Evolutionary conservation across 2,888 invertebrate species (phyloP).

Genomic region (Laothoe populi): DNA sequence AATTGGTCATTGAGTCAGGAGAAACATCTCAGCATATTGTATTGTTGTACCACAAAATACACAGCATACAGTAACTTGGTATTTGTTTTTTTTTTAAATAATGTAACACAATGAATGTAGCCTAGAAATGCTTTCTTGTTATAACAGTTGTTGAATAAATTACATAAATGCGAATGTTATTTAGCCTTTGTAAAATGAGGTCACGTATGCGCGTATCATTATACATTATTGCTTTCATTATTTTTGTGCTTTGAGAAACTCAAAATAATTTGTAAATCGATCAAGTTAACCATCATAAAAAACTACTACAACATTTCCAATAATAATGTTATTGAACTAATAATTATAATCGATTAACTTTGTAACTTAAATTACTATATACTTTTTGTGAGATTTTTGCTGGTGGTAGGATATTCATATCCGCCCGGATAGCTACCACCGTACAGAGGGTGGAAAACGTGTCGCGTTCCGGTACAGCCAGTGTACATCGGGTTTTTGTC

Average conservation of each 20-base stretch:
- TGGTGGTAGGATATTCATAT: too few species aligned
- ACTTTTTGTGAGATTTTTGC: too few species aligned
- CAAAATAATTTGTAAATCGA: conserved; percentile 27
- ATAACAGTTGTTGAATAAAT: conserved; percentile 21
- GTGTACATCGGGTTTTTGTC: too few species aligned
- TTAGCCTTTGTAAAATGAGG: conserved; percentile 58
- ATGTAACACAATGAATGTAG: conserved; percentile 14
- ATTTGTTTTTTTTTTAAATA: too few species aligned
- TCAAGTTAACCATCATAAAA: conserved; percentile 14
- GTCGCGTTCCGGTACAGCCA: too few species aligned
- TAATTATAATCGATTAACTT: not conserved
- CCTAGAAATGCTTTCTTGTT: not conserved
- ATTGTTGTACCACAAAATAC: too few species aligned
- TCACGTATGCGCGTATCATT: conserved; percentile 57
- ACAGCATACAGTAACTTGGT: too few species aligned
- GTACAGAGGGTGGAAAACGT: too few species aligned
- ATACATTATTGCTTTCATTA: conserved; percentile 58
- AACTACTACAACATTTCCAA: conserved; percentile 6
- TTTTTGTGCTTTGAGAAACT: conserved; percentile 43
- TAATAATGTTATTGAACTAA: not conserved
- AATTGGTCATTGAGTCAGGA: too few species aligned
- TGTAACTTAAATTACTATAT: not conserved
- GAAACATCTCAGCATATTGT: too few species aligned
- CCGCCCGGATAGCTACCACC: too few species aligned
- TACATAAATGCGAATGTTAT: conserved; percentile 44